Conservation (phyloP, 2,888 invertebrate species). For the Steinernema scapterisci region DNA sequence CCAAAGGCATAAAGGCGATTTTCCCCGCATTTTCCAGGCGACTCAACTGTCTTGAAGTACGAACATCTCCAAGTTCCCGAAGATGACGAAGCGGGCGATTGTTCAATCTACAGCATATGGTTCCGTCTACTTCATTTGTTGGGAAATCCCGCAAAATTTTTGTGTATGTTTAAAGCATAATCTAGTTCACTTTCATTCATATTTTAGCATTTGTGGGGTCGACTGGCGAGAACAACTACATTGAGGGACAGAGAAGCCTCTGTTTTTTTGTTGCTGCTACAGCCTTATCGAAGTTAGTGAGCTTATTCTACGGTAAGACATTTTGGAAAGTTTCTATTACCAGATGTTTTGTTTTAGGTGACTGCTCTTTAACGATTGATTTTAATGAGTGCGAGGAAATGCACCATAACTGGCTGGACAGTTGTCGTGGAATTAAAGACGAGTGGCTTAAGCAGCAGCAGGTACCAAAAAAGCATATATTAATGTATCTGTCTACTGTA, state of each 20-base stretch:
- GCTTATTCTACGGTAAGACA: conserved; percentile 59
- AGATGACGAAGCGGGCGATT: conserved; percentile 27
- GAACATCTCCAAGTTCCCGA: conserved; percentile 5
- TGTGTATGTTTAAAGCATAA: conserved; percentile 2
- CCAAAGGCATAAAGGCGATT: background rate
- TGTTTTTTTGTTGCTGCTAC: conserved; percentile 61
- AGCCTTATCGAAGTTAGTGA: conserved; percentile 59
- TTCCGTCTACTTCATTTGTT: conserved; percentile 43
- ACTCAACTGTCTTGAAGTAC: background rate
- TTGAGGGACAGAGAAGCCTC: conserved; percentile 44
- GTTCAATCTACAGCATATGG: conserved; percentile 39
- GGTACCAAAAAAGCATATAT: background rate
- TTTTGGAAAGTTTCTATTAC: background rate
- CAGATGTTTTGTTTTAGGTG: conserved; percentile 42
- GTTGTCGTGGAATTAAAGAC: conserved; percentile 35
- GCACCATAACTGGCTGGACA: conserved; percentile 44
- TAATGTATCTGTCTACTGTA: too few species aligned
- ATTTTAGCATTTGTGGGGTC: background rate
- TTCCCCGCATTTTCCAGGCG: background rate
- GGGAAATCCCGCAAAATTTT: conserved; percentile 43
- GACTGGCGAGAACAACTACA: background rate
- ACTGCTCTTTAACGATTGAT: conserved; percentile 47
- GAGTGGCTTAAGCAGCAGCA: conserved; percentile 28
- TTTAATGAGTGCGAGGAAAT: conserved; percentile 50
- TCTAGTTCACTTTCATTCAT: too few species aligned